phyloP scores from a whole-genome alignment of 2,888 invertebrate genomes.

The Priocnemis perturbator region DNA sequence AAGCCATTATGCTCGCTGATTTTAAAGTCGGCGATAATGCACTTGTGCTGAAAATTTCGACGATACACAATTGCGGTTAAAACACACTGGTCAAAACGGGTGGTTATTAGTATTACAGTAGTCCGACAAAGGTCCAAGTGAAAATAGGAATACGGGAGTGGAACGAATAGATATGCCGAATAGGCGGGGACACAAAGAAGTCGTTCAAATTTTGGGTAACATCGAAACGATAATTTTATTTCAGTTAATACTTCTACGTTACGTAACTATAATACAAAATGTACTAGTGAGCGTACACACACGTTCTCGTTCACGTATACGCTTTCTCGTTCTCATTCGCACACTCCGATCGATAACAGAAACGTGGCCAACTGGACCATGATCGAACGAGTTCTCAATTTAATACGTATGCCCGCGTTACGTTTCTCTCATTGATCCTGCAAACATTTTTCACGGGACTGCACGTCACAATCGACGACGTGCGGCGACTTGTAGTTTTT shows the following conservation, averaged over 20 bases:
- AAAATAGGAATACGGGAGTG: too few relatives aligned
- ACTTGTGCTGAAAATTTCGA: not conserved
- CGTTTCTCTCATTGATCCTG: not conserved
- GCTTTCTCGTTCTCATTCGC: slow-evolving; percentile 3
- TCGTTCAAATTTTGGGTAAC: slow-evolving; percentile 44
- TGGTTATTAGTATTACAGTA: too few relatives aligned
- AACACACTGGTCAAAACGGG: too few relatives aligned
- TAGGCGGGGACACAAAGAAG: too few relatives aligned
- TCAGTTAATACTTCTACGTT: slow-evolving; percentile 56
- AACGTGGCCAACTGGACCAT: too few relatives aligned
- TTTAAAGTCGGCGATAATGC: not conserved
- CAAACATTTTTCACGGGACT: not conserved
- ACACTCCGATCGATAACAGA: not conserved
- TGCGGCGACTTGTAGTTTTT: not conserved
- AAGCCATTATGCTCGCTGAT: not conserved
- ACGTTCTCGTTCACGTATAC: not conserved
- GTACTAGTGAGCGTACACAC: slow-evolving; percentile 41
- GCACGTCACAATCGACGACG: not conserved
- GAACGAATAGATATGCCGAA: too few relatives aligned
- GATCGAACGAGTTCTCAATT: too few relatives aligned
- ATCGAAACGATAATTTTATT: slow-evolving; percentile 68
- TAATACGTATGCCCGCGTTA: too few relatives aligned
- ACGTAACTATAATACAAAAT: slow-evolving; percentile 66
- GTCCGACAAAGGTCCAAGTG: too few relatives aligned
- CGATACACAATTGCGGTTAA: not conserved